Conservation (phyloP, 2,113 vertebrate genomes). For the Nanorana parkeri region DNA sequence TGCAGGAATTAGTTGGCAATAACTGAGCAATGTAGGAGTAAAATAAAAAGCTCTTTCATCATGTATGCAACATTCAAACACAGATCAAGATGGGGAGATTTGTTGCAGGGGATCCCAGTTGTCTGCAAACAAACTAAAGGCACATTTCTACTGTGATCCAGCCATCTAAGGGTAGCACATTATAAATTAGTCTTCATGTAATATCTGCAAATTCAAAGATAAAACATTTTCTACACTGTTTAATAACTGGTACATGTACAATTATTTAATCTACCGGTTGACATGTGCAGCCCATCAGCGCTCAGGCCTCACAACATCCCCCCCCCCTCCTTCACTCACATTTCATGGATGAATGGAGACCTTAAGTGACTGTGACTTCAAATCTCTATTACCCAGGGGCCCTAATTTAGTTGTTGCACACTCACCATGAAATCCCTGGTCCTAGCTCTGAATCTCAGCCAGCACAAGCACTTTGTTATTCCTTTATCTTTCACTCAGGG, state of each 20-base stretch:
- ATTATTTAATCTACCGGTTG: constrained; percentile 42
- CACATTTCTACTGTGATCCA: too few relatives aligned
- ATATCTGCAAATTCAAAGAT: too few relatives aligned
- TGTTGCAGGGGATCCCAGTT: too few relatives aligned
- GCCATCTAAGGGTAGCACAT: too few relatives aligned
- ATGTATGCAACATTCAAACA: too few relatives aligned
- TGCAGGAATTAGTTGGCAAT: too few relatives aligned
- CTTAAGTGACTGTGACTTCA: constrained; percentile 57
- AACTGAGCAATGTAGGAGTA: too few relatives aligned
- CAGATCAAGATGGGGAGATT: too few relatives aligned
- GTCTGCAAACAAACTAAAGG: too few relatives aligned
- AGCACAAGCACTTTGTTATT: constrained; percentile 47
- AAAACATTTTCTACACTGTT: background rate
- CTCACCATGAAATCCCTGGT: constrained; percentile 53
- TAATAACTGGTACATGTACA: constrained; percentile 32
- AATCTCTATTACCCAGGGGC: constrained; percentile 54
- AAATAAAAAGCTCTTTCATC: too few relatives aligned
- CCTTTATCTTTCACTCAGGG: constrained; percentile 47
- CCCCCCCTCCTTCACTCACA: constrained; percentile 8
- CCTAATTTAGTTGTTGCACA: constrained; percentile 49
- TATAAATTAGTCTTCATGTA: too few relatives aligned
- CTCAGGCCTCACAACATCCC: constrained; percentile 14
- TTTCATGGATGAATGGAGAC: constrained; percentile 51
- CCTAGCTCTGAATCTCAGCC: constrained; percentile 46
- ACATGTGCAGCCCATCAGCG: constrained; percentile 27